These are phyloP conservation scores for Dendrocopos noguchii DNA, from an alignment of 2,113 vertebrate species.

Conservation along the genomic window DNA sequence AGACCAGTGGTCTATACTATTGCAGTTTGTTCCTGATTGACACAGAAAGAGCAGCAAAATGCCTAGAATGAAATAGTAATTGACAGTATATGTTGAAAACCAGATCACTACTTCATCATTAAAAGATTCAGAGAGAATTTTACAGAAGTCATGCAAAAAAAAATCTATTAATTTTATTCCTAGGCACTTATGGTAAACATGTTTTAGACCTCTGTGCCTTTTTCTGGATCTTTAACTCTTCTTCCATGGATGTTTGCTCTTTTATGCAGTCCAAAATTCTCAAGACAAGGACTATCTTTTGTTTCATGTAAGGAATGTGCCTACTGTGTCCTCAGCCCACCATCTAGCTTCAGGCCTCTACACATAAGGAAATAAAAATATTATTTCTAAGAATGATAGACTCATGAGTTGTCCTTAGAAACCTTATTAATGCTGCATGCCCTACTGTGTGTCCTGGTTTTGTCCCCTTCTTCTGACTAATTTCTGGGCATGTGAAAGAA, in stretches of 20 bases:
- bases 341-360: not conserved
- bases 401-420: constrained; percentile 17
- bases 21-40: not conserved
- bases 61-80: not conserved
- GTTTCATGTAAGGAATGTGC: constrained; percentile 16
- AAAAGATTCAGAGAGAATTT: not conserved
- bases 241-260: not conserved
- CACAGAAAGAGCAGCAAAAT: not conserved
- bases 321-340: constrained; percentile 3
- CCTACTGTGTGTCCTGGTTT: constrained; percentile 40
- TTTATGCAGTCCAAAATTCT: not conserved
- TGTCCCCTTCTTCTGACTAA: not conserved
- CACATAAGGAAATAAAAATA: constrained; percentile 46
- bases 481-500: constrained; percentile 26
- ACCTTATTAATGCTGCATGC: constrained; percentile 13
- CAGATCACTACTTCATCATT: not conserved
- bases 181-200: not conserved
- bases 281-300: not conserved
- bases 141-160: not conserved
- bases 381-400: constrained; percentile 42
- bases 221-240: not conserved
- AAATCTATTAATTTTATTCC: not conserved
- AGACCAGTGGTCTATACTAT: not conserved
- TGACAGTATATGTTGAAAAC: not conserved
- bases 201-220: not conserved